Conservation (phyloP, 1,140 invertebrate genomes). For the Cyphomyrmex costatus region DNA sequence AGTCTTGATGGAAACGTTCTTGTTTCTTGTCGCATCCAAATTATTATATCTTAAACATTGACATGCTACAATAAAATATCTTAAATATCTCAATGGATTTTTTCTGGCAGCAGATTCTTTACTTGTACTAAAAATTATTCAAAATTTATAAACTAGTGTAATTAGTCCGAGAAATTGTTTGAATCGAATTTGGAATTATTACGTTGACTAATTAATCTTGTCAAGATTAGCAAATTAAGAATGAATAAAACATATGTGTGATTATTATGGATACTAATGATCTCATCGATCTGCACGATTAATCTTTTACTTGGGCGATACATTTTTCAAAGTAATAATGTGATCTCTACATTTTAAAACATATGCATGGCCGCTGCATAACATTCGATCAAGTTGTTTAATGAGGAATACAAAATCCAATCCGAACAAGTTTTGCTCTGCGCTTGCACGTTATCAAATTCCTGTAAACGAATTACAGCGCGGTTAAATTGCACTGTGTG, state of each 20-base stretch:
- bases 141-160: too few species aligned
- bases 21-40: too few species aligned
- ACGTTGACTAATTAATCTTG: not conserved
- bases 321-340: not conserved
- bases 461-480: constrained; percentile 32
- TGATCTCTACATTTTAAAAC: not conserved
- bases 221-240: not conserved
- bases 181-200: not conserved
- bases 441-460: constrained; percentile 31
- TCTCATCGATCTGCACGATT: not conserved
- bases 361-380: not conserved
- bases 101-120: too few species aligned
- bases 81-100: too few species aligned
- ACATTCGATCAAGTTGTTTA: constrained; percentile 38
- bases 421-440: constrained; percentile 29
- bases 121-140: too few species aligned
- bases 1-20: too few species aligned
- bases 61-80: too few species aligned
- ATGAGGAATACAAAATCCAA: constrained; percentile 42
- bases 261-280: not conserved
- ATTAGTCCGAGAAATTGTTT: constrained; percentile 2
- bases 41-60: too few species aligned
- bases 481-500: constrained; percentile 48
- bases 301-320: not conserved
- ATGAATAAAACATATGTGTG: not conserved